phyloP scores from a whole-genome alignment of 2,888 invertebrate genomes.

The Nomada fucata region DNA sequence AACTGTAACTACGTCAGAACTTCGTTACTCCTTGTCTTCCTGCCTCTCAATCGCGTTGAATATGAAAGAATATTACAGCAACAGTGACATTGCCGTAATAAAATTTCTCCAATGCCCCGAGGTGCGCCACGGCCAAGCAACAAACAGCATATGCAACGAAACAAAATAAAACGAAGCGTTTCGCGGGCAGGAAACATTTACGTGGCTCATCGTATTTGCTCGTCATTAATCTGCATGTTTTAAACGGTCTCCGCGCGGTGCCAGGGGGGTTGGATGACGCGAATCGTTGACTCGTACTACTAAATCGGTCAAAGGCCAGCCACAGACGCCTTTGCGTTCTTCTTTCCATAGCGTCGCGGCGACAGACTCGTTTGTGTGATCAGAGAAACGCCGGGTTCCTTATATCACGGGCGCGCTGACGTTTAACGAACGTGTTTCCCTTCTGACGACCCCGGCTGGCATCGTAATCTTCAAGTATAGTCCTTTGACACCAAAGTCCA shows the following conservation, averaged over 20 bases:
- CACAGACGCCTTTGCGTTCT: not conserved
- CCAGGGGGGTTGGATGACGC: not conserved
- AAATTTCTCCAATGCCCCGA: not conserved
- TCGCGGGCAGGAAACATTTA: not conserved
- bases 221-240: not conserved
- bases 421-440: conserved; percentile 39
- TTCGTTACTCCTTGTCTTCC: not conserved
- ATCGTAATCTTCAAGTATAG: conserved; percentile 49
- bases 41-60: not conserved
- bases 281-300: conserved; percentile 34
- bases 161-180: too few relatives aligned
- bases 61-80: not conserved
- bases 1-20: not conserved
- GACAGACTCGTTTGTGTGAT: conserved; percentile 23
- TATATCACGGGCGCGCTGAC: conserved; percentile 9
- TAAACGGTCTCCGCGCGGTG: not conserved
- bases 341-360: not conserved
- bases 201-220: not conserved
- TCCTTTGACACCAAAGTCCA: conserved; percentile 32
- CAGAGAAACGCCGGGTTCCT: not conserved
- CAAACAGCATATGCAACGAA: too few relatives aligned
- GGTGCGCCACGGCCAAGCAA: not conserved
- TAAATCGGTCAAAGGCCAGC: not conserved
- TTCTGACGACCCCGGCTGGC: conserved; percentile 42
- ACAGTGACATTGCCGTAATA: not conserved